Conservation (phyloP, 2,888 invertebrate species). For the Ischnus inquisitorius region DNA sequence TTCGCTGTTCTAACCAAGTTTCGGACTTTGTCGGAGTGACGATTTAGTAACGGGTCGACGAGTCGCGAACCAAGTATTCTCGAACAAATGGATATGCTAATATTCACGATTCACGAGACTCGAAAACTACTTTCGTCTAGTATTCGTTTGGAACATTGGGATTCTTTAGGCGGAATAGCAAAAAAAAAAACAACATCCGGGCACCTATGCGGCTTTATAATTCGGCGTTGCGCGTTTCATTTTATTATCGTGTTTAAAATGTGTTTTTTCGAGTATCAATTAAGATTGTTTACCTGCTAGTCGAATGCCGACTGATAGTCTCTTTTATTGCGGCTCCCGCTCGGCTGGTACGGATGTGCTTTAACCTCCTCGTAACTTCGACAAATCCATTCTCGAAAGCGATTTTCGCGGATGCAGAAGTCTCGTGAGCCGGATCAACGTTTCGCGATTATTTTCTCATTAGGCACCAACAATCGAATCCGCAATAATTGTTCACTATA, state of each 20-base stretch:
- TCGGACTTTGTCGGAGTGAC: conserved; percentile 38
- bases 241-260: background rate
- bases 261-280: too few relatives aligned
- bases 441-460: background rate
- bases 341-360: background rate
- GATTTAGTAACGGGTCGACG: conserved; percentile 14
- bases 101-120: background rate
- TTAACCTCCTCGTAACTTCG: background rate
- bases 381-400: background rate
- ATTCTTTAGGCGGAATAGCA: background rate
- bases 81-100: conserved; percentile 40
- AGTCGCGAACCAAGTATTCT: conserved; percentile 16
- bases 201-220: background rate
- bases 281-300: background rate
- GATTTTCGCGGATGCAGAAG: background rate
- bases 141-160: background rate
- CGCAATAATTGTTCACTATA: background rate
- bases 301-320: background rate
- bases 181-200: background rate
- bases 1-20: conserved; percentile 4
- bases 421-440: background rate
- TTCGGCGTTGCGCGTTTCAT: background rate
- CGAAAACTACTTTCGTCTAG: background rate
- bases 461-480: too few relatives aligned
- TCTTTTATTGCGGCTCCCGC: background rate